Conservation (phyloP, 2,113 vertebrate genomes). For the Albula glossodonta region DNA sequence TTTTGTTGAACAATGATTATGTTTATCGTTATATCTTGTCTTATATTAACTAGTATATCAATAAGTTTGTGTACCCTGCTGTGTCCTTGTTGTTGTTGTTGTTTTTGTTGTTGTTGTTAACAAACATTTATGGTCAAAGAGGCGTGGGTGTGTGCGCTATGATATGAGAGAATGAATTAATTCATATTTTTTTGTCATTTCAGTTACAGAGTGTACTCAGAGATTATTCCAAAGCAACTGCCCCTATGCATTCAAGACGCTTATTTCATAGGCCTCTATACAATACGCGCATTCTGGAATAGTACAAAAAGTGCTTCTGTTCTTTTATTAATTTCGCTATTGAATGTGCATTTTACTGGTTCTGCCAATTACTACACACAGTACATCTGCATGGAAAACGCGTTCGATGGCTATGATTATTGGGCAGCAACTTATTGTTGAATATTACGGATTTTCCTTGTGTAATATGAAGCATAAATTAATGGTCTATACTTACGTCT, state of each 20-base stretch:
- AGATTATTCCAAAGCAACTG: not conserved
- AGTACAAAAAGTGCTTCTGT: too few relatives aligned
- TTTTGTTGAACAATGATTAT: not conserved
- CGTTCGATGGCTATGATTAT: not conserved
- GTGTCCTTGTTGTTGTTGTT: too few relatives aligned
- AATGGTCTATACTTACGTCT: conserved; percentile 70
- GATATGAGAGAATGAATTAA: not conserved
- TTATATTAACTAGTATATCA: not conserved
- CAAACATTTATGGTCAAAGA: not conserved
- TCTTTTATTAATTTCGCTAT: not conserved
- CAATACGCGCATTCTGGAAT: too few relatives aligned
- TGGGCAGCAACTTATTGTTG: not conserved
- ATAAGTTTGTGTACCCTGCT: not conserved
- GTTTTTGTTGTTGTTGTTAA: too few relatives aligned
- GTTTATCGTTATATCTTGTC: not conserved
- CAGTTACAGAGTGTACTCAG: not conserved
- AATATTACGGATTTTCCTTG: not conserved
- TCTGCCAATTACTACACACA: not conserved
- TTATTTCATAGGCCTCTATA: not conserved
- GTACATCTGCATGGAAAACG: not conserved
- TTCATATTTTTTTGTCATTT: not conserved
- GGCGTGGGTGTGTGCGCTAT: not conserved
- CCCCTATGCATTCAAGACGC: too few relatives aligned
- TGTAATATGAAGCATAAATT: not conserved
- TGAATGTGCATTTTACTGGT: not conserved